A percentile compares a stretch with the other conserved stretches of the same genome.
These are phyloP conservation scores for Antheraea pernyi DNA, from an alignment of 1,140 invertebrate genomes.

Conservation along the genomic window DNA sequence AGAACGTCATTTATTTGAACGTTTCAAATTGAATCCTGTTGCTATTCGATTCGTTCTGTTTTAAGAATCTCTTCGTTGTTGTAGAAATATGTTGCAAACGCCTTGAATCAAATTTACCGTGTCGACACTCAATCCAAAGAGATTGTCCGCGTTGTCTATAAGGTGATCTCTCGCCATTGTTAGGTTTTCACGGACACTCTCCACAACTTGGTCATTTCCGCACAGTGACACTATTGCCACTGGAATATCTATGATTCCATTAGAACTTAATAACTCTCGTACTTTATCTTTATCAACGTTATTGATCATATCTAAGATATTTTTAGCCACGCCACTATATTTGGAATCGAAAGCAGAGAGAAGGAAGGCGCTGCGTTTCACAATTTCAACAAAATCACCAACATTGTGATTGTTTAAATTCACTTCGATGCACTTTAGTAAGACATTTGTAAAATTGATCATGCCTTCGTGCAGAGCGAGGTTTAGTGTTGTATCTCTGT, in stretches of 20 bases:
- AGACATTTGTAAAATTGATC: conserved; percentile 15
- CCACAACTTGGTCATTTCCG: not conserved
- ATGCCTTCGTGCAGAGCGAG: conserved; percentile 20
- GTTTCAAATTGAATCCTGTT: not conserved
- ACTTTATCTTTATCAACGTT: not conserved
- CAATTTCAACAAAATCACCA: conserved; percentile 2
- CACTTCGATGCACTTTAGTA: conserved; percentile 11
- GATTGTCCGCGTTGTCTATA: not conserved
- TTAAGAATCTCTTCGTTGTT: not conserved
- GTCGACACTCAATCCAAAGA: not conserved
- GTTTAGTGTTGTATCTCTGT: conserved; percentile 6
- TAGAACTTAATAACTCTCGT: not conserved
- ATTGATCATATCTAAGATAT: not conserved
- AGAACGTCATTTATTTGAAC: not conserved
- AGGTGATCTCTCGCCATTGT: not conserved
- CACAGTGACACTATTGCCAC: not conserved
- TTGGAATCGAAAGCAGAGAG: conserved; percentile 6
- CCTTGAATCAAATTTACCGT: not conserved
- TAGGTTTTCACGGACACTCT: not conserved
- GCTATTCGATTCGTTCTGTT: no score
- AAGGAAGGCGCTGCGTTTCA: conserved; percentile 13
- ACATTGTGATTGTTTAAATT: conserved; percentile 15
- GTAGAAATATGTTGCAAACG: not conserved
- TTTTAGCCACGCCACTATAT: not conserved
- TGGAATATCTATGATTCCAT: not conserved